A percentile compares a stretch with the other conserved stretches of the same genome.
Evolutionary conservation across 2,888 invertebrate genomes (phyloP).

Genomic region (Syrphus vitripennis): DNA sequence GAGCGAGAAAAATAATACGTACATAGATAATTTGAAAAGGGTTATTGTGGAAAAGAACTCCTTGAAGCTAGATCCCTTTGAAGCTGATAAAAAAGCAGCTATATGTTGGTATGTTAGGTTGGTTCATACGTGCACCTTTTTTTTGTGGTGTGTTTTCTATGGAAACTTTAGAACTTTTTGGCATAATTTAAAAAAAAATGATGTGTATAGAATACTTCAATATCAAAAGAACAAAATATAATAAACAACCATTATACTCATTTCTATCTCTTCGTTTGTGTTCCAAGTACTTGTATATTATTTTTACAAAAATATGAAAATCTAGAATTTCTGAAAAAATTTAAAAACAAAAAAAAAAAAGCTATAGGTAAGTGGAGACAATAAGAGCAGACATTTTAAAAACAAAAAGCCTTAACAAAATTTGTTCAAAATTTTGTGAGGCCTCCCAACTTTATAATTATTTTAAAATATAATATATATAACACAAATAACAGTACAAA

Average conservation of each 20-base stretch:
- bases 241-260: background rate
- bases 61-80: background rate
- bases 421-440: no score
- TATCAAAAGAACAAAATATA: background rate
- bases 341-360: no score
- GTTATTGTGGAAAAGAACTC: conserved; percentile 29
- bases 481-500: no score
- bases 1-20: background rate
- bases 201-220: background rate
- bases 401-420: no score
- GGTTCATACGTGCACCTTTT: background rate
- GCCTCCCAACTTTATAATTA: no score
- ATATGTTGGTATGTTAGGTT: background rate
- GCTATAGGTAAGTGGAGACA: no score
- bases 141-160: background rate
- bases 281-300: background rate
- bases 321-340: no score
- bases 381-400: no score
- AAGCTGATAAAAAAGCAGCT: conserved; percentile 29
- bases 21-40: conserved; percentile 30
- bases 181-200: background rate
- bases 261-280: background rate
- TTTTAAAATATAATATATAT: no score
- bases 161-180: background rate
- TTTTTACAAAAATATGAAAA: background rate